Percentiles rank a stretch among this genome's conserved stretches.
These are phyloP conservation scores for Pammene aurita DNA, from an alignment of 2,888 invertebrate genomes.

Conservation along the genomic window DNA sequence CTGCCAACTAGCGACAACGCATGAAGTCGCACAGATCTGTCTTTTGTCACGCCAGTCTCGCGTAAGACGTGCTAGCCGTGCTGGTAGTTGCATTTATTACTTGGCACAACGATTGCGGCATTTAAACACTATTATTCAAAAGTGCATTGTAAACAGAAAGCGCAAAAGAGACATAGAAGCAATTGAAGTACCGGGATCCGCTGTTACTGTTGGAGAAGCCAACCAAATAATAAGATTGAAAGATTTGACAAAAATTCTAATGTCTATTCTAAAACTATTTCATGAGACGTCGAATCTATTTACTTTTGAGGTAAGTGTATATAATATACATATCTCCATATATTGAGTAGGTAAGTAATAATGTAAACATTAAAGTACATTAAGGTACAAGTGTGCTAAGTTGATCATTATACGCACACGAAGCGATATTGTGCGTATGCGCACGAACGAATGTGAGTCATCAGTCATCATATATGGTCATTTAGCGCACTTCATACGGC, in stretches of 20 bases:
- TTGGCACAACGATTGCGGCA: constrained; percentile 47
- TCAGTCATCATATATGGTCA: too few species aligned
- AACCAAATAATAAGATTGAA: constrained; percentile 9
- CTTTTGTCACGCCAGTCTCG: too few species aligned
- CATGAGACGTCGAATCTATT: constrained; percentile 48
- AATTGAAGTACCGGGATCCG: background rate
- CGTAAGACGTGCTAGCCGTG: too few species aligned
- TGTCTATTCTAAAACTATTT: constrained; percentile 50
- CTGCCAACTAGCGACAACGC: too few species aligned
- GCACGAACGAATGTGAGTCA: too few species aligned
- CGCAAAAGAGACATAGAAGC: background rate
- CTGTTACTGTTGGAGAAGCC: background rate
- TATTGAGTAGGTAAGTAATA: background rate
- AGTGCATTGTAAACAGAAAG: constrained; percentile 38
- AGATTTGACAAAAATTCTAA: constrained; percentile 41
- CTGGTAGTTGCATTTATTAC: constrained; percentile 48
- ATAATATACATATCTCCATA: background rate
- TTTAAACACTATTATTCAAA: constrained; percentile 48
- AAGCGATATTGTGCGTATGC: too few species aligned
- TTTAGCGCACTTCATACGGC: too few species aligned
- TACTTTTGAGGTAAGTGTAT: constrained; percentile 51
- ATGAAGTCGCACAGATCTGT: too few species aligned
- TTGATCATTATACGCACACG: too few species aligned
- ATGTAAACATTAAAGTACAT: too few species aligned
- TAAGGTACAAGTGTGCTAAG: too few species aligned